Base-by-base conservation (phyloP, 2,888 invertebrate species). In the Sepioteuthis lessoniana region DNA sequence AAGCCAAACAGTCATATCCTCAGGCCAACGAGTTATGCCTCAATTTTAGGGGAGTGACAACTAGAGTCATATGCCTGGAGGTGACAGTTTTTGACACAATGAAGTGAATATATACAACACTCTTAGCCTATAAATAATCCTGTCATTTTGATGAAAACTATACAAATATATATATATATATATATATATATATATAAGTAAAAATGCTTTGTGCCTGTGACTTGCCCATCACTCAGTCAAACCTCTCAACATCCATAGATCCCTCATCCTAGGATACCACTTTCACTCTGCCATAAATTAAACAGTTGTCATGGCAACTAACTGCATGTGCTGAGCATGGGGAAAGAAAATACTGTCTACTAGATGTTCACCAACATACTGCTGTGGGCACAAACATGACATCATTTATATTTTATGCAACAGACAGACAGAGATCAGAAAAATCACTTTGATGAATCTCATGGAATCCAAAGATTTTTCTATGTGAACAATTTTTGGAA, bases 271-370 rank as follows among this genome's bases (percentile, higher is more conserved):
- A n/a, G n/a, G 76, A 19, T n/a, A 16, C 16, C 76, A 76, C n/a
- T n/a, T 76, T 76, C n/a, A 19, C n/a, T 76, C 35, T n/a, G n/a
- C n/a, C 76, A 76, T 76, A n/a, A n/a, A 76, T 76, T 35, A 76
- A n/a, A 76, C n/a, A n/a, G 76, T n/a, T 76, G n/a, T n/a, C 76
- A 76, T 76, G n/a, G n/a, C 76, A 76, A 76, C 76, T 16, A 76
- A 76, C 76, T 76, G 76, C n/a, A 76, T n/a, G 76, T 13, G 16
- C 10, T n/a, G 16, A 16, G n/a, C 76, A 35, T n/a, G 13, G 1
- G n/a, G n/a, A 16, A 16, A 3, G 16, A 35, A 4, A 35, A 76
- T n/a, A 76, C 76, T 76, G 76, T 76, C 76, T n/a, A 76, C 76
- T 5, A 42, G 42, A 42, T 13, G n/a, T 76, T n/a, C 76, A n/a